A percentile compares a stretch with the other conserved stretches of the same genome.
phyloP scores from a whole-genome alignment of 1,140 invertebrate genomes.

The Danaus plexippus region DNA sequence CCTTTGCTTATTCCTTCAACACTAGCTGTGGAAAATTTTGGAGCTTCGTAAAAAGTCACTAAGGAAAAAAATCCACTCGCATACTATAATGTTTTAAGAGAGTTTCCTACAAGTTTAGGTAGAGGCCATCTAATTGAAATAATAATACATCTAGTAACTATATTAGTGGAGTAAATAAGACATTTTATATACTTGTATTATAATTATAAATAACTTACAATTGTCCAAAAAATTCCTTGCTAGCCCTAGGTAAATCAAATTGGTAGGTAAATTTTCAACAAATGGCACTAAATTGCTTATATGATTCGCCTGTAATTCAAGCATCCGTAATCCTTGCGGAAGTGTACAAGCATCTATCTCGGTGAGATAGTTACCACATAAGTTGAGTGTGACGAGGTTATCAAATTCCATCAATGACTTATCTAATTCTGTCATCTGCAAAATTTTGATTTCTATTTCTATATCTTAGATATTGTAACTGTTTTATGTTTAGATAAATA shows the following conservation, averaged over 20 bases:
- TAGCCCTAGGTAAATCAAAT: slow-evolving; percentile 49
- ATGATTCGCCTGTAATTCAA: slow-evolving; percentile 53
- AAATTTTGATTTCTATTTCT: slow-evolving; percentile 1
- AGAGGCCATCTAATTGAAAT: too few relatives aligned
- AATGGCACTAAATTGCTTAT: slow-evolving; percentile 35
- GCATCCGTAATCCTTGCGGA: slow-evolving; percentile 32
- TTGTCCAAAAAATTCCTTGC: slow-evolving; percentile 42
- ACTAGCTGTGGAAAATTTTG: slow-evolving; percentile 22
- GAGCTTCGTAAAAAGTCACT: too few relatives aligned
- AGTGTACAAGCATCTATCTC: slow-evolving; percentile 32
- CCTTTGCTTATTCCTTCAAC: slow-evolving; percentile 25
- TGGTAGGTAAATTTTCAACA: slow-evolving; percentile 35
- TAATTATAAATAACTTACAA: slow-evolving; percentile 25
- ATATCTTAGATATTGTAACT: too few relatives aligned
- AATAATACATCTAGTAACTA: background rate
- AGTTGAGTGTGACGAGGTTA: slow-evolving; percentile 43
- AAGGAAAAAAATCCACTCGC: too few relatives aligned
- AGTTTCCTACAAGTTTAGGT: too few relatives aligned
- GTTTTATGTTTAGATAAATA: background rate
- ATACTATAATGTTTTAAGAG: too few relatives aligned
- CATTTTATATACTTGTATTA: background rate
- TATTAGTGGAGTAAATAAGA: background rate
- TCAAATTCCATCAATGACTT: slow-evolving; percentile 31
- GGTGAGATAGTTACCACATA: slow-evolving; percentile 47
- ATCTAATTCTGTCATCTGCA: slow-evolving; percentile 59